A percentile compares a stretch with the other conserved stretches of the same genome.
phyloP scores from a whole-genome alignment of 2,797 vertebrate species.

The Coilia nasus region DNA sequence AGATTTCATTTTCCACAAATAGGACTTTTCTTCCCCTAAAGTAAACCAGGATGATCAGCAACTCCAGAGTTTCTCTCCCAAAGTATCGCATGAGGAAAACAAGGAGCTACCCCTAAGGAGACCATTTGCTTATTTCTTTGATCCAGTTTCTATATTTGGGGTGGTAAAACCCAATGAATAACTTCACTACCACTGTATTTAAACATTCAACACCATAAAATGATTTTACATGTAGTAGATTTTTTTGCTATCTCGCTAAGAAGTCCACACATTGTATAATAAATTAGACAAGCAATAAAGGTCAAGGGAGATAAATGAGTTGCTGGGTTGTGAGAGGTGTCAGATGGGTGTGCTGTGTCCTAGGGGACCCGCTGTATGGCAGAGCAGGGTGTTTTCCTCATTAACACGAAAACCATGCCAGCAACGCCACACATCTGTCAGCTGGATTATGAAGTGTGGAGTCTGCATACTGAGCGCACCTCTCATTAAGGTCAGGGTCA shows the following conservation, averaged over 20 bases:
- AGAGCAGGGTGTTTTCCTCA: slow-evolving; percentile 22
- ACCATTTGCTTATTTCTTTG: slow-evolving; percentile 12
- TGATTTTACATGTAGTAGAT: background rate
- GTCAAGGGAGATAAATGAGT: slow-evolving; percentile 34
- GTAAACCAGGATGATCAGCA: background rate
- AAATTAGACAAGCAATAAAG: slow-evolving; percentile 74
- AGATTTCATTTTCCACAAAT: background rate
- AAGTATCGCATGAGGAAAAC: background rate
- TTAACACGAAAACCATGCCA: slow-evolving; percentile 25
- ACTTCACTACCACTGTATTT: background rate
- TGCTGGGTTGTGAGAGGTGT: background rate
- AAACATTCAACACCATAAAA: background rate
- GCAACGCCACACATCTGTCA: slow-evolving; percentile 21
- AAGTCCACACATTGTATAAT: slow-evolving; percentile 75
- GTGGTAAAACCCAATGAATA: slow-evolving; percentile 7
- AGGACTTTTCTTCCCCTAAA: background rate
- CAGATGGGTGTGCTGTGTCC: slow-evolving; percentile 24
- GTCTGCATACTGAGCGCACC: slow-evolving; percentile 4
- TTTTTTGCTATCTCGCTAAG: slow-evolving; percentile 62
- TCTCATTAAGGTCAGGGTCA: slow-evolving; percentile 25
- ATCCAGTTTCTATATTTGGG: background rate
- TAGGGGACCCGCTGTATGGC: slow-evolving; percentile 34
- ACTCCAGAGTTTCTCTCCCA: background rate
- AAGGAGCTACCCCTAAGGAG: slow-evolving; percentile 3
- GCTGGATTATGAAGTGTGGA: slow-evolving; percentile 18